Evolutionary conservation across 2,797 vertebrate genomes (phyloP).

Genomic region (Loriculus beryllinus): DNA sequence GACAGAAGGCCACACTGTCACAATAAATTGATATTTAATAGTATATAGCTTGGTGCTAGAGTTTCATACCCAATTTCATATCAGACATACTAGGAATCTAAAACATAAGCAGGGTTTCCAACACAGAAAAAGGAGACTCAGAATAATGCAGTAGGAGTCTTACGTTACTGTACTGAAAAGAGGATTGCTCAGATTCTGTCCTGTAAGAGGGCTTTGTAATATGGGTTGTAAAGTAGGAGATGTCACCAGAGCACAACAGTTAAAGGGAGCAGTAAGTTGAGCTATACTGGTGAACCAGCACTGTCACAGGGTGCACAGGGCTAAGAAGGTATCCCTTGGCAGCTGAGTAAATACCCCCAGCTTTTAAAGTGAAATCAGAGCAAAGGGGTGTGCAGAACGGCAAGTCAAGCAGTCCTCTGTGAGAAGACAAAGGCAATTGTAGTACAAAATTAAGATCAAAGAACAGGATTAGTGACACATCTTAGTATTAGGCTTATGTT

Average conservation of each 20-base stretch:
- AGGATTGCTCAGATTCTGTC: neutral
- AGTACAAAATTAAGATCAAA: neutral
- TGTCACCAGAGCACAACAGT: neutral
- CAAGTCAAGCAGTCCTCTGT: neutral
- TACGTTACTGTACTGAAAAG: neutral
- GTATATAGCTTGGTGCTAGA: neutral
- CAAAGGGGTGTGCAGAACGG: accelerated
- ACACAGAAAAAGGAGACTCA: neutral
- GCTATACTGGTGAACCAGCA: neutral
- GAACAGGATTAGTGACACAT: neutral
- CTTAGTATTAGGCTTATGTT: neutral
- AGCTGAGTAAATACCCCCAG: neutral
- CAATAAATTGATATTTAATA: neutral
- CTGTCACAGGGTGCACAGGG: too few species aligned
- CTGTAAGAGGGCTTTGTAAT: neutral
- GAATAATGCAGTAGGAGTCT: neutral
- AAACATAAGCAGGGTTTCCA: neutral
- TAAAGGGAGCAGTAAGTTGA: neutral
- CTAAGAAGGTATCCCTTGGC: neutral
- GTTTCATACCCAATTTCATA: neutral
- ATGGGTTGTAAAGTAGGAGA: neutral
- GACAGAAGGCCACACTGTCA: neutral
- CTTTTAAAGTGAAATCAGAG: neutral
- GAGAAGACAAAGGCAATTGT: neutral
- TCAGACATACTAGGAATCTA: neutral